Percentiles rank a stretch among this genome's conserved stretches.
Evolutionary conservation across 2,888 invertebrate genomes (phyloP).

Genomic region (Lobophora halterata): DNA sequence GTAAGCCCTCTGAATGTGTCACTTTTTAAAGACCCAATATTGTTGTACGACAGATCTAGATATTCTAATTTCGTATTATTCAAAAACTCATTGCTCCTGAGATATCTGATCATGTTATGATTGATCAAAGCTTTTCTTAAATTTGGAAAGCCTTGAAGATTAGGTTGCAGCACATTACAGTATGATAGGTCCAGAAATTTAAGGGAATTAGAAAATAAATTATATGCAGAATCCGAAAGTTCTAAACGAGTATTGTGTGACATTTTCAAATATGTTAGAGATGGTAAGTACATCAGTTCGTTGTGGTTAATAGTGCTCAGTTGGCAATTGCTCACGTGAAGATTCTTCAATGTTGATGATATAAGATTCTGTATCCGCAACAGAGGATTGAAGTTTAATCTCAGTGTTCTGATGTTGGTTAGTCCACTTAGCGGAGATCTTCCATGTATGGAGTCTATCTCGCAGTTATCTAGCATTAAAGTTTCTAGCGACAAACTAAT

Average conservation of each 20-base stretch:
- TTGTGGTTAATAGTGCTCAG: conserved; percentile 72
- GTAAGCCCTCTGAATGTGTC: conserved; percentile 82
- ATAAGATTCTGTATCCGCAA: conserved; percentile 66
- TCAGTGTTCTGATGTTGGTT: conserved; percentile 74
- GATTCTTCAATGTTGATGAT: conserved; percentile 72
- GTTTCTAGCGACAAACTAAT: conserved; percentile 80
- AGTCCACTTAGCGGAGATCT: conserved; percentile 73
- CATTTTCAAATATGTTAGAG: conserved; percentile 81
- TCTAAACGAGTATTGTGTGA: conserved; percentile 82
- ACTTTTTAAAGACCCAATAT: conserved; percentile 80
- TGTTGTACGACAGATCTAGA: conserved; percentile 85
- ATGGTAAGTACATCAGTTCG: conserved; percentile 80
- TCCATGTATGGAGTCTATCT: conserved; percentile 78
- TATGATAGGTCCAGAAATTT: conserved; percentile 81
- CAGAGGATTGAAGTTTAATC: conserved; percentile 77
- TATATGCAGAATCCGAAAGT: conserved; percentile 59
- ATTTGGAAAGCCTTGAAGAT: conserved; percentile 82
- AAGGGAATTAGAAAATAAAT: conserved; percentile 75
- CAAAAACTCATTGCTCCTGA: conserved; percentile 81
- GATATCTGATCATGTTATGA: conserved; percentile 82
- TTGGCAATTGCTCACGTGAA: conserved; percentile 82
- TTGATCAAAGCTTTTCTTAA: conserved; percentile 80
- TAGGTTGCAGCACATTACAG: conserved; percentile 82
- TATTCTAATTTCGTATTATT: conserved; percentile 82
- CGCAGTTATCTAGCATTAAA: conserved; percentile 82